A percentile compares a stretch with the other conserved stretches of the same genome.
These are phyloP conservation scores for Tyria jacobaeae DNA, from an alignment of 2,888 invertebrate genomes.

Conservation along the genomic window DNA sequence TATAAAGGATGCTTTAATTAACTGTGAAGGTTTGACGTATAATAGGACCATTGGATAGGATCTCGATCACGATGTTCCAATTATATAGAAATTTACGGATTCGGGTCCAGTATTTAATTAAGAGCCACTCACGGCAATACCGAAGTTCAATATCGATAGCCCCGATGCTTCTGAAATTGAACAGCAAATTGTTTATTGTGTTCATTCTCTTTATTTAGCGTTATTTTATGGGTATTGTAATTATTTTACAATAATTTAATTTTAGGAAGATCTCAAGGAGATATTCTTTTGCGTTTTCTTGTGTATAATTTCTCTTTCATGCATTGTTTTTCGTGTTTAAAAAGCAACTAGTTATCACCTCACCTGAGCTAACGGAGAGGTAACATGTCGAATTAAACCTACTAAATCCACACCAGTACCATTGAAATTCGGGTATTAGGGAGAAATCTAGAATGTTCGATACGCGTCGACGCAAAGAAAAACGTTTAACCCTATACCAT, in stretches of 20 bases:
- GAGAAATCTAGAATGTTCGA: too few species aligned
- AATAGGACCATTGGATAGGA: neutral
- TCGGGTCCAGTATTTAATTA: slow-evolving; percentile 38
- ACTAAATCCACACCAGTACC: too few species aligned
- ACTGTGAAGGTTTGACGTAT: neutral
- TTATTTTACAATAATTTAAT: slow-evolving; percentile 4
- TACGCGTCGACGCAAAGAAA: too few species aligned
- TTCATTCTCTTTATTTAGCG: slow-evolving; percentile 3
- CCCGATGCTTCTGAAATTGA: slow-evolving; percentile 11
- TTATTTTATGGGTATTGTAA: slow-evolving; percentile 7
- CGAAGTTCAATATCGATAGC: slow-evolving; percentile 15
- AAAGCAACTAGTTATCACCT: too few species aligned
- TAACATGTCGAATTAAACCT: too few species aligned
- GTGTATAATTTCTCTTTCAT: too few species aligned
- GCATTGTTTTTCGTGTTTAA: too few species aligned
- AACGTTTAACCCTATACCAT: too few species aligned
- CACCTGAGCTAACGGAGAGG: too few species aligned
- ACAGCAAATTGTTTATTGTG: slow-evolving; percentile 10
- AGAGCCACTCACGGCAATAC: slow-evolving; percentile 32
- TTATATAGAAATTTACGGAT: slow-evolving; percentile 27
- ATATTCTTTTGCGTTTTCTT: neutral
- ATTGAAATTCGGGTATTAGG: too few species aligned
- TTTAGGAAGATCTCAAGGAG: neutral
- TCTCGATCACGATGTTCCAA: slow-evolving; percentile 24
- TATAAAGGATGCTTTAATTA: slow-evolving; percentile 6